Conservation (phyloP, 1,140 invertebrate genomes). For the Panagrolaimus sp. region DNA sequence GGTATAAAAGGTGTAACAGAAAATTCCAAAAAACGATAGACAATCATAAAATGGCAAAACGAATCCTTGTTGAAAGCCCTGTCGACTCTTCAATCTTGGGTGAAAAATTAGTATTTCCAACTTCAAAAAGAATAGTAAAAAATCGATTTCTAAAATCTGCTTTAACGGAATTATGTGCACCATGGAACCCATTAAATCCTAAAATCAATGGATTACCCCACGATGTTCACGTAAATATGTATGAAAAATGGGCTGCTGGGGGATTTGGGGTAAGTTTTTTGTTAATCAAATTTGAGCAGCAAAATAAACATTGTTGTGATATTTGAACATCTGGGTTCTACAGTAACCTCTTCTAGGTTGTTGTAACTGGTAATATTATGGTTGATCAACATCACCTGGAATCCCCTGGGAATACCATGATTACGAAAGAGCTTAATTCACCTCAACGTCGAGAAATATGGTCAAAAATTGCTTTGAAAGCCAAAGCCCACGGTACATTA, state of each 20-base stretch:
- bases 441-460: constrained; percentile 28
- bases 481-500: constrained; percentile 28
- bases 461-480: constrained; percentile 19
- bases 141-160: constrained; percentile 33
- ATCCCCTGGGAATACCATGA: constrained; percentile 28
- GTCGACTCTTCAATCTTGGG: constrained; percentile 18
- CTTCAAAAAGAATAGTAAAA: constrained; percentile 17
- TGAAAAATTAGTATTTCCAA: constrained; percentile 21
- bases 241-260: neutral
- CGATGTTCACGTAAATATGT: neutral
- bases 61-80: neutral
- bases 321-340: too few relatives aligned
- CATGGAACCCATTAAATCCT: neutral
- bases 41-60: too few relatives aligned
- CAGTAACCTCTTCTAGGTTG: too few relatives aligned
- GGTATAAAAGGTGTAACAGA: too few relatives aligned
- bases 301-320: too few relatives aligned
- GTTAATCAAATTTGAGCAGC: too few relatives aligned
- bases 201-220: neutral
- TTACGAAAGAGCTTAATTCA: neutral
- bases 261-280: neutral
- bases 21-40: too few relatives aligned
- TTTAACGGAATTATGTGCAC: neutral
- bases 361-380: constrained; percentile 26
- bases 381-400: constrained; percentile 31